Conservation (phyloP, 2,888 invertebrate species). For the Heliothis peltigera region DNA sequence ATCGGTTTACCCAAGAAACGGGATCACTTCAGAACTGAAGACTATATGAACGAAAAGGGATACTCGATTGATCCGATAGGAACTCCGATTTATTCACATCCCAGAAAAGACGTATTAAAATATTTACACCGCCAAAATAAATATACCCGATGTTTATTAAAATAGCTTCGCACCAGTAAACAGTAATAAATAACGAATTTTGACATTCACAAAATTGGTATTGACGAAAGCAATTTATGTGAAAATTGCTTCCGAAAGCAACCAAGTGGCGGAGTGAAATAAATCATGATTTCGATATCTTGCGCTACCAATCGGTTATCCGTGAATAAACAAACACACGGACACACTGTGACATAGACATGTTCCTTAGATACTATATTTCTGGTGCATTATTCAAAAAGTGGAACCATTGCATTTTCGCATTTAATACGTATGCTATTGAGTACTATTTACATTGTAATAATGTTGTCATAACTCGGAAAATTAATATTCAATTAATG, state of each 20-base stretch:
- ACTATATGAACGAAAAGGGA: neutral
- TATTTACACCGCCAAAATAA: constrained; percentile 28
- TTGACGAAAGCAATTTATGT: constrained; percentile 79
- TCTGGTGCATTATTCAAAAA: too few species aligned
- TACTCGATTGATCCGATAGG: neutral
- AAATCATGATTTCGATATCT: constrained; percentile 69
- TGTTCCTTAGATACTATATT: constrained; percentile 4
- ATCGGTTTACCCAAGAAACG: neutral
- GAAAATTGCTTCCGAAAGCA: constrained; percentile 74
- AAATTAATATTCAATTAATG: too few species aligned
- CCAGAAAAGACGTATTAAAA: constrained; percentile 10
- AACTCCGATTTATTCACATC: neutral
- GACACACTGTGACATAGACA: constrained; percentile 30
- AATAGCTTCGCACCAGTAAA: constrained; percentile 63
- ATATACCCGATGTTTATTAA: constrained; percentile 41
- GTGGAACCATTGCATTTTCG: too few species aligned
- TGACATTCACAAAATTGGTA: constrained; percentile 77
- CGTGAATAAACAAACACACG: constrained; percentile 55
- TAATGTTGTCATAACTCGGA: too few species aligned
- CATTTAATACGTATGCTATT: too few species aligned
- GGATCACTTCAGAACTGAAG: neutral
- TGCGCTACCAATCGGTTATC: constrained; percentile 38
- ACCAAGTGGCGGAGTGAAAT: constrained; percentile 68
- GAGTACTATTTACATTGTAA: too few species aligned
- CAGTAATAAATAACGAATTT: constrained; percentile 76